Evolutionary conservation across 2,888 invertebrate species (phyloP).

Genomic region (Metellina segmentata): DNA sequence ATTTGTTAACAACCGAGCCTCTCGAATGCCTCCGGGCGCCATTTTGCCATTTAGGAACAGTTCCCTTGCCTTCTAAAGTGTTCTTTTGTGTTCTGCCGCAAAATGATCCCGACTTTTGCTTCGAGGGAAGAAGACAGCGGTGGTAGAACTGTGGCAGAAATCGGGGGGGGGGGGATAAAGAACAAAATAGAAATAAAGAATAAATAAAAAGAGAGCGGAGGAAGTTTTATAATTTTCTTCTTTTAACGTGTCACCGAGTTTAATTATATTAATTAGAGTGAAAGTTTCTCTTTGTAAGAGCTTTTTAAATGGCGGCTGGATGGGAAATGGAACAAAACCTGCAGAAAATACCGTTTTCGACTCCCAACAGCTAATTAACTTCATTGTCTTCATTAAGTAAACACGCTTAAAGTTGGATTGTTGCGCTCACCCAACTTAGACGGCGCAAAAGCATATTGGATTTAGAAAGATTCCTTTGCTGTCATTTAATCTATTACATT

Average conservation of each 20-base stretch:
- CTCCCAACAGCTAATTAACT: slow-evolving; percentile 59
- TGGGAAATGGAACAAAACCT: slow-evolving; percentile 45
- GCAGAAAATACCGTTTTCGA: slow-evolving; percentile 61
- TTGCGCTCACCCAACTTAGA: neutral
- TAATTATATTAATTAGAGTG: slow-evolving; percentile 72
- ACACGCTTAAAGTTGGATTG: slow-evolving; percentile 64
- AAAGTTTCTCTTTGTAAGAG: slow-evolving; percentile 43
- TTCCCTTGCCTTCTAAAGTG: slow-evolving; percentile 38
- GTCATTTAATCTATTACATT: slow-evolving; percentile 38
- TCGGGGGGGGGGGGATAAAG: neutral
- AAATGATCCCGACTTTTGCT: slow-evolving; percentile 62
- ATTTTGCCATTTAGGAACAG: slow-evolving; percentile 54
- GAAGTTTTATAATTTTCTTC: slow-evolving; percentile 17
- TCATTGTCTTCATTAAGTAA: slow-evolving; percentile 71
- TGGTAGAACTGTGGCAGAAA: neutral
- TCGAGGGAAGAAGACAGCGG: neutral
- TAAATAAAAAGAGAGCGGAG: neutral
- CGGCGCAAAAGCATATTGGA: slow-evolving; percentile 4
- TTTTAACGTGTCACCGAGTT: slow-evolving; percentile 58
- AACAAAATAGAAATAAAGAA: neutral
- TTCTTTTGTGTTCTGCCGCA: slow-evolving; percentile 57
- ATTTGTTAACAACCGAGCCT: slow-evolving; percentile 65
- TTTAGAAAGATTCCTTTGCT: slow-evolving; percentile 18
- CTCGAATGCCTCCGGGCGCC: slow-evolving; percentile 56
- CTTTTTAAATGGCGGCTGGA: slow-evolving; percentile 32